A percentile compares a stretch with the other conserved stretches of the same genome.
Conservation (phyloP, 2,113 vertebrate species). For the Protobothrops mucrosquamatus region DNA sequence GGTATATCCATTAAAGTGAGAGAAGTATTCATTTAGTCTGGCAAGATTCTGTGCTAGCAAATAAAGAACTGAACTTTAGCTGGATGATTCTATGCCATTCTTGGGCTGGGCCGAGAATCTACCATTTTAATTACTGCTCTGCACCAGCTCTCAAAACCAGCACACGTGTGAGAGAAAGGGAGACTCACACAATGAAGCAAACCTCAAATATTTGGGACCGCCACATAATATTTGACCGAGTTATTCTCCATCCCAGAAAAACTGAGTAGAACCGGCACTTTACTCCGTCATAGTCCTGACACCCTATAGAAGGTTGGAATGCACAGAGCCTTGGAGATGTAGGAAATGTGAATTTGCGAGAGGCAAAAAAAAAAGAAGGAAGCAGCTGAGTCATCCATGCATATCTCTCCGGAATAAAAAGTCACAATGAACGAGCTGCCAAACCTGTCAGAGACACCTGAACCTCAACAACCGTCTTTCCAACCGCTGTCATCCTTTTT, state of each 20-base stretch:
- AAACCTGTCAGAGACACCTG: constrained; percentile 26
- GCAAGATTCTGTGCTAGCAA: too few relatives aligned
- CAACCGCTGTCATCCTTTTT: constrained; percentile 41
- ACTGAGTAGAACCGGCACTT: not conserved
- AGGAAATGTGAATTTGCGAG: constrained; percentile 50
- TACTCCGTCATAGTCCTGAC: not conserved
- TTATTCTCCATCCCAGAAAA: constrained; percentile 36
- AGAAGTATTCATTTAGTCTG: not conserved
- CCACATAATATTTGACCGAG: constrained; percentile 19
- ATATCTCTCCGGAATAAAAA: constrained; percentile 40
- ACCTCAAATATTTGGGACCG: constrained; percentile 20
- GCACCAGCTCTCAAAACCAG: not conserved
- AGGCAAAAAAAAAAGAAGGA: constrained; percentile 21
- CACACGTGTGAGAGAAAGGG: not conserved
- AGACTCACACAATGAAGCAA: not conserved
- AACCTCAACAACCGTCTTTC: constrained; percentile 55
- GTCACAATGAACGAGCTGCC: constrained; percentile 45
- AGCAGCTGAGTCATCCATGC: constrained; percentile 45
- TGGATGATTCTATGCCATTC: too few relatives aligned
- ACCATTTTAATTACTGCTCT: not conserved
- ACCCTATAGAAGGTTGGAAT: constrained; percentile 34
- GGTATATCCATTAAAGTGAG: not conserved
- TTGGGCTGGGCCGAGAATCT: not conserved
- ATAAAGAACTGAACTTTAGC: too few relatives aligned
- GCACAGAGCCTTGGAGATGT: constrained; percentile 47